phyloP scores from a whole-genome alignment of 2,888 invertebrate species.

The Eupithecia tripunctaria region DNA sequence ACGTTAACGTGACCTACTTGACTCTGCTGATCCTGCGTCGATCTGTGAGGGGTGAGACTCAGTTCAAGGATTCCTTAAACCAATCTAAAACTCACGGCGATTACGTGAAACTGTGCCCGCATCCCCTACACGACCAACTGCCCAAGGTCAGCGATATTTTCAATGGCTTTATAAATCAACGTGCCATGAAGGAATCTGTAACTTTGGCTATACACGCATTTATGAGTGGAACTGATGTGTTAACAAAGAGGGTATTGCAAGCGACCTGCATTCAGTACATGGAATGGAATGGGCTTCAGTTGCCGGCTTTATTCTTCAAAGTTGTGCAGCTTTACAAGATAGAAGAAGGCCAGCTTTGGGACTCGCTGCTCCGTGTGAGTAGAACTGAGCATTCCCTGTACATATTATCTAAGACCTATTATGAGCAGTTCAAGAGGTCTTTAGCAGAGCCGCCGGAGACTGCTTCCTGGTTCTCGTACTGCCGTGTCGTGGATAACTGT shows the following conservation, averaged over 20 bases:
- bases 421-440: slow-evolving; percentile 23
- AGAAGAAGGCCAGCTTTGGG: slow-evolving; percentile 32
- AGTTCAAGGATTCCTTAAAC: slow-evolving; percentile 23
- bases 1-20: slow-evolving; percentile 34
- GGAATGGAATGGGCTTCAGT: slow-evolving; percentile 39
- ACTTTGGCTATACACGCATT: slow-evolving; percentile 30
- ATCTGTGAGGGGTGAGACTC: slow-evolving; percentile 20
- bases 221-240: slow-evolving; percentile 27
- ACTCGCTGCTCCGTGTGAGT: slow-evolving; percentile 3
- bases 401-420: slow-evolving; percentile 24
- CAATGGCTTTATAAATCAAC: neutral
- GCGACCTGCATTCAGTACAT: slow-evolving; percentile 35
- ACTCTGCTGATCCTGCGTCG: slow-evolving; percentile 34
- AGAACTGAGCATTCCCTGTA: slow-evolving; percentile 6
- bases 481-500: slow-evolving; percentile 19
- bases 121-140: slow-evolving; percentile 27
- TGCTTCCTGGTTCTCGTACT: slow-evolving; percentile 35
- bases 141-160: slow-evolving; percentile 11
- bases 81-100: slow-evolving; percentile 29
- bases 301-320: slow-evolving; percentile 36
- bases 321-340: slow-evolving; percentile 31
- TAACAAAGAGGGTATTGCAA: slow-evolving; percentile 30
- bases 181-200: neutral
- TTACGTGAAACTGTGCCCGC: slow-evolving; percentile 35
- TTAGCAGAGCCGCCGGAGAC: slow-evolving; percentile 21